phyloP scores from a whole-genome alignment of 2,888 invertebrate genomes.

The Thera obeliscata region DNA sequence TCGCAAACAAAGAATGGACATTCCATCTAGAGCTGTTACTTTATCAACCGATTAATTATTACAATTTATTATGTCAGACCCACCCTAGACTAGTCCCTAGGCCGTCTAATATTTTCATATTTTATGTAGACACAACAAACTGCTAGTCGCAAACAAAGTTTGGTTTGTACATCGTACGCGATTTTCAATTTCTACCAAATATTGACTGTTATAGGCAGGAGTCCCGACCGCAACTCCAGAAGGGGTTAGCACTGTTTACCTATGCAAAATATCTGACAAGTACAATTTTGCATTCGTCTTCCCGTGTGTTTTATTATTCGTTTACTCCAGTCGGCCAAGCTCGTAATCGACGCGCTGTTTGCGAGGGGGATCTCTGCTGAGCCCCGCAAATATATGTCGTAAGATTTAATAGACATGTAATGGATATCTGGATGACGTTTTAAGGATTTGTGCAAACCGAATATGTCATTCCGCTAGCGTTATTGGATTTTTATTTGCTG shows the following conservation, averaged over 20 bases:
- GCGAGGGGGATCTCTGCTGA: slow-evolving; percentile 81
- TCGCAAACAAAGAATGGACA: slow-evolving; percentile 14
- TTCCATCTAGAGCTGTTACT: too few species aligned
- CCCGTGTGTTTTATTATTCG: slow-evolving; percentile 84
- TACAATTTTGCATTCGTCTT: slow-evolving; percentile 81
- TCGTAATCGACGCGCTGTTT: slow-evolving; percentile 82
- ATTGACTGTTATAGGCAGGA: slow-evolving; percentile 44
- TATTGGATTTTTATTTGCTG: slow-evolving; percentile 82
- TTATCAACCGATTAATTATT: too few species aligned
- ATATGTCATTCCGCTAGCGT: slow-evolving; percentile 81
- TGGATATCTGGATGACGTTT: slow-evolving; percentile 85
- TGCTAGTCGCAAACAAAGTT: not conserved
- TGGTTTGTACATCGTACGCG: slow-evolving; percentile 14
- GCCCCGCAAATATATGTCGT: slow-evolving; percentile 84
- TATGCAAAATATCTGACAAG: slow-evolving; percentile 82
- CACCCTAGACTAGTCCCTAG: too few species aligned
- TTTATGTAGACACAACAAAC: not conserved
- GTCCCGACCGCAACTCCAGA: slow-evolving; percentile 39
- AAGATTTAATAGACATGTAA: slow-evolving; percentile 85
- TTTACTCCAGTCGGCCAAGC: slow-evolving; percentile 82
- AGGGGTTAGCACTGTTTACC: slow-evolving; percentile 77
- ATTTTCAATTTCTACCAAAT: slow-evolving; percentile 44
- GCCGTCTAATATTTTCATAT: too few species aligned
- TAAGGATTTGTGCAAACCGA: slow-evolving; percentile 85
- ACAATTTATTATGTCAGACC: too few species aligned